Evolutionary conservation across 1,140 invertebrate species (phyloP).

Genomic region (Myzus persicae): DNA sequence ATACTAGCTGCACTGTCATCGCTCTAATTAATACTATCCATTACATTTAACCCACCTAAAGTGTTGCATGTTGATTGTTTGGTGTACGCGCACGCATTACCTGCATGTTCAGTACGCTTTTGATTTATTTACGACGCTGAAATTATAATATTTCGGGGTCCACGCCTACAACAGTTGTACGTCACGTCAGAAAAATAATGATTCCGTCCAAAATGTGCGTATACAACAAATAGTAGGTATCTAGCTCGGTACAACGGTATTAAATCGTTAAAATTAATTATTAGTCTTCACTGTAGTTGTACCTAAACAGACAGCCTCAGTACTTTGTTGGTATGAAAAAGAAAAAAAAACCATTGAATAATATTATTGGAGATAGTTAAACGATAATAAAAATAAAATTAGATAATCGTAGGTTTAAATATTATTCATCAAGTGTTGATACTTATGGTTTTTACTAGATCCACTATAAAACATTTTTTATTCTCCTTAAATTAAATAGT

Average conservation of each 20-base stretch:
- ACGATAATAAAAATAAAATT: too few relatives aligned
- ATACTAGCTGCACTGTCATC: background rate
- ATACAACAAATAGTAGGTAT: background rate
- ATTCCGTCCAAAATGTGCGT: background rate
- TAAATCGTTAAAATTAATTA: background rate
- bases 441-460: too few relatives aligned
- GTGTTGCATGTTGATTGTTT: conserved; percentile 16
- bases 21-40: conserved; percentile 33
- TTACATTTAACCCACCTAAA: conserved; percentile 4
- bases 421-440: too few relatives aligned
- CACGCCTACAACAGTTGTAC: background rate
- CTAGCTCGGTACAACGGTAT: background rate
- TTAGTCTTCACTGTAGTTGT: background rate
- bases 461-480: too few relatives aligned
- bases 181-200: background rate
- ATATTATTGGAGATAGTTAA: too few relatives aligned
- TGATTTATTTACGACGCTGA: background rate
- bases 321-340: background rate
- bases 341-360: too few relatives aligned
- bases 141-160: background rate
- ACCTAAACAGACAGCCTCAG: too few relatives aligned
- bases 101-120: background rate
- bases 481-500: too few relatives aligned
- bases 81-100: background rate
- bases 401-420: too few relatives aligned